A percentile compares a stretch with the other conserved stretches of the same genome.
Evolutionary conservation across 1,140 invertebrate species (phyloP).

Genomic region (Pogonognathellus flavescens): DNA sequence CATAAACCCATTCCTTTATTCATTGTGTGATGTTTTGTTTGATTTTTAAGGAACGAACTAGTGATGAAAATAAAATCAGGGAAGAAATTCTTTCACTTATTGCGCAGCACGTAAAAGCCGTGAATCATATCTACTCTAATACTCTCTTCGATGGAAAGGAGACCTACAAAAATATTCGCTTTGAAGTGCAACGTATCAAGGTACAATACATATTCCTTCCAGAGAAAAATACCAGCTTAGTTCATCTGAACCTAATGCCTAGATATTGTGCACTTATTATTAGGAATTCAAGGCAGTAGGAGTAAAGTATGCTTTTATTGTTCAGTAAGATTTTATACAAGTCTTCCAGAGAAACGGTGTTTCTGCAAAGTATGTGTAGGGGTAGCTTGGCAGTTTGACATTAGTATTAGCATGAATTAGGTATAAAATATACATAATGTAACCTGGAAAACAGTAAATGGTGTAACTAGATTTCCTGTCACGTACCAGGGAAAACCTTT

Average conservation of each 20-base stretch:
- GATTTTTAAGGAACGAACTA: slow-evolving; percentile 68
- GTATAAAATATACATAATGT: background rate
- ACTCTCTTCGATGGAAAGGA: slow-evolving; percentile 89
- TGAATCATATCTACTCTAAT: slow-evolving; percentile 97
- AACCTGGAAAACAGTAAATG: background rate
- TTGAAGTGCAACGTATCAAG: slow-evolving; percentile 97
- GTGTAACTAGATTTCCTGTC: slow-evolving; percentile 12
- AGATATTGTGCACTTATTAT: background rate
- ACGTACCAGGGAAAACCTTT: slow-evolving; percentile 19
- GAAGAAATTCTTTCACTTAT: slow-evolving; percentile 98
- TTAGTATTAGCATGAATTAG: too few species aligned
- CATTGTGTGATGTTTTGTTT: background rate
- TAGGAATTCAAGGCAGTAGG: background rate
- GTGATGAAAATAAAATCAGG: slow-evolving; percentile 82
- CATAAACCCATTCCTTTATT: background rate
- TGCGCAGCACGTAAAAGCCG: slow-evolving; percentile 97
- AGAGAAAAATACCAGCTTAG: too few species aligned
- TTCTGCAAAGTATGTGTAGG: background rate
- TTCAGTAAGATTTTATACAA: background rate
- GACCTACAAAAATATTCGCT: slow-evolving; percentile 90
- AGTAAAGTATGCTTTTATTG: background rate
- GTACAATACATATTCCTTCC: slow-evolving; percentile 72
- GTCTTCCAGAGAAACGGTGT: background rate
- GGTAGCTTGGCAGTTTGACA: background rate
- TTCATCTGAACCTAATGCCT: too few species aligned